Evolutionary conservation across 2,797 vertebrate species (phyloP).

Genomic region (Diglossa cyanea): DNA sequence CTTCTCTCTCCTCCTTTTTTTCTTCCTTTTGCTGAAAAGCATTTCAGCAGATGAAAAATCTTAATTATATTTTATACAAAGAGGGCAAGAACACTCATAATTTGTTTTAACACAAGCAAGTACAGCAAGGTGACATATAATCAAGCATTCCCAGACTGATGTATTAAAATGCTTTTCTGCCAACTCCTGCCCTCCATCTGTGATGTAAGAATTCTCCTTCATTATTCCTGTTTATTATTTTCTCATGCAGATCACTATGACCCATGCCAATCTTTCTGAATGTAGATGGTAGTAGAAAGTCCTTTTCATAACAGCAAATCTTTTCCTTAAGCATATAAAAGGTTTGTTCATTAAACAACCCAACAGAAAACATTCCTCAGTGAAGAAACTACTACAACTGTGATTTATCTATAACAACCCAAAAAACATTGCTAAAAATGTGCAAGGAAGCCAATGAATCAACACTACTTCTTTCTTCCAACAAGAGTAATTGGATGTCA

Average conservation of each 20-base stretch:
- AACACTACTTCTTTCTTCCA: background rate
- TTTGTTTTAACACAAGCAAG: conserved; percentile 1
- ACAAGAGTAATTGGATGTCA: background rate
- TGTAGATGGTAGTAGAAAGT: background rate
- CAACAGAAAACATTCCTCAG: conserved; percentile 41
- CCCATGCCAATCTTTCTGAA: background rate
- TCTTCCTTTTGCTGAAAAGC: background rate
- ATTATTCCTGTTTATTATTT: conserved; percentile 21
- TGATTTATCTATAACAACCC: conserved; percentile 37
- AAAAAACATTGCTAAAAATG: conserved; percentile 11
- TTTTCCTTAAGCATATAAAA: conserved; percentile 25
- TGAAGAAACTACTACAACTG: background rate
- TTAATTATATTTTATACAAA: conserved; percentile 3
- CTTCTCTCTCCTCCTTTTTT: background rate
- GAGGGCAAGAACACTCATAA: background rate
- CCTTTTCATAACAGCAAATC: background rate
- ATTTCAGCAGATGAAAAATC: conserved; percentile 12
- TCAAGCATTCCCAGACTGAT: background rate
- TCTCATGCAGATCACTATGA: background rate
- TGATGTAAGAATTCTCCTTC: background rate
- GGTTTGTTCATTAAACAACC: conserved; percentile 1
- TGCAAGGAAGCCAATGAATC: background rate
- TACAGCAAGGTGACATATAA: background rate
- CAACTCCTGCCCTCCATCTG: background rate
- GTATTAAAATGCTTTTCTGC: conserved; percentile 17